These are phyloP conservation scores for Euclidia mi DNA, from an alignment of 2,888 invertebrate species.

Conservation along the genomic window DNA sequence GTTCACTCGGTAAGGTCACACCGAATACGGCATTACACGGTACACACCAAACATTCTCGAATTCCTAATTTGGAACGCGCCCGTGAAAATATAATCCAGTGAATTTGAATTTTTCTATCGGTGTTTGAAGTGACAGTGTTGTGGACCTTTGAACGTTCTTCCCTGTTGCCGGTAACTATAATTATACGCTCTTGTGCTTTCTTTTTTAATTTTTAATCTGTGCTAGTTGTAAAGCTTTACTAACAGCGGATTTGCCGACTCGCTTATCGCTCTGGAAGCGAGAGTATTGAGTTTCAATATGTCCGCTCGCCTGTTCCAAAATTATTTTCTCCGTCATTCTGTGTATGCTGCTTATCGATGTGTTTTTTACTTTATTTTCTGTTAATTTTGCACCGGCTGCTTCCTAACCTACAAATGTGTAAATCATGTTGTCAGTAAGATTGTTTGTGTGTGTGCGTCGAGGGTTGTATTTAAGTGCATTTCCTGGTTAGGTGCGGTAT, in stretches of 20 bases:
- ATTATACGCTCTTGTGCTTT: conserved; percentile 37
- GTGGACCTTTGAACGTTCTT: conserved; percentile 75
- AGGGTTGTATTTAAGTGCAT: conserved; percentile 25
- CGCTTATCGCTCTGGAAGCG: conserved; percentile 77
- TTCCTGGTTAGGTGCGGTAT: conserved; percentile 32
- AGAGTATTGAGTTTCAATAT: conserved; percentile 86
- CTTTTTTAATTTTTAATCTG: conserved; percentile 62
- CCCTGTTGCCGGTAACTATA: conserved; percentile 82
- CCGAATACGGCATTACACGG: conserved; percentile 71
- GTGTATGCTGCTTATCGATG: conserved; percentile 60
- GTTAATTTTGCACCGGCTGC: conserved; percentile 57
- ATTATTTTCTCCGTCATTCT: conserved; percentile 75
- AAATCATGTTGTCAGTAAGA: conserved; percentile 29
- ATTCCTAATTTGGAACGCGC: conserved; percentile 74
- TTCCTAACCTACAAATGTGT: conserved; percentile 76
- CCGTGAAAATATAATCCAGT: conserved; percentile 71
- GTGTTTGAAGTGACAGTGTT: conserved; percentile 84
- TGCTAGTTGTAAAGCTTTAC: conserved; percentile 56
- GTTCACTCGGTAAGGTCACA: conserved; percentile 79
- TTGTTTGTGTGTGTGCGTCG: conserved; percentile 31
- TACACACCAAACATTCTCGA: conserved; percentile 60
- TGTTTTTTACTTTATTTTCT: conserved; percentile 61
- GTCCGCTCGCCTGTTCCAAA: conserved; percentile 83
- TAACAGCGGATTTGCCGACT: conserved; percentile 63
- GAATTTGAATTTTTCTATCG: conserved; percentile 69